Base-by-base conservation (phyloP, 2,888 invertebrate species). In the Odontocolon sp. region DNA sequence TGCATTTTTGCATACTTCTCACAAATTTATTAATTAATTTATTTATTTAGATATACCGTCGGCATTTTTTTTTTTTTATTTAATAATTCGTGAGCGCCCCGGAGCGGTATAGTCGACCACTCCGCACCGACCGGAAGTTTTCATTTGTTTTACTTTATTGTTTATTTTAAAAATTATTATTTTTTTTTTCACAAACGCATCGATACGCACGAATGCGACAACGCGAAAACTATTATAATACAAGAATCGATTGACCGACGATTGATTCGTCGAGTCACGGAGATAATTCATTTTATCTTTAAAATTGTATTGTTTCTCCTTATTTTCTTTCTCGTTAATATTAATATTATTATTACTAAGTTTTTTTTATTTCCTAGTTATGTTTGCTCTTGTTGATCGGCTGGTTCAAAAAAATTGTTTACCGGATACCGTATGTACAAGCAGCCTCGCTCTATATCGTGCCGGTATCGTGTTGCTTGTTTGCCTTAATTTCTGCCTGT, bases 331-430 rank as follows among this genome's bases (percentile, higher is more conserved):
- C 14, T 40, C 21, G 2, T 8, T 61, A 26, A 23, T 42, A 28
- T 42, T 31, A 42, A 16, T 61, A 36, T 54, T 21, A 31, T 9
- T 1, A 8, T 33, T 36, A 45, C 45, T 42, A 45, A 42, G 9
- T 5, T 45, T 42, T 16, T 40, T 56, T 40, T 61, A 61, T 61
- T 28, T 28, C 18, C 59, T 61, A 61, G 28, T 61, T 61, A 61
- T 45, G 59, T 61, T 61, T 61, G 42, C 28, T 61, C 57, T 57
- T 38, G 57, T 57, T 23, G 57, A 23, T 57, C 57, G 57, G 8
- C 16, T 57, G 57, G 11, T 40, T 57, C 6, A 11, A 5, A 33
- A 26, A 50, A 50, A 50, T 36, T 16, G 16, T 18, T 16, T 16
- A 42, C 16, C 16, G 6, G 2, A 3, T 2, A 36, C 36, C 36